Evolutionary conservation across 2,797 vertebrate genomes (phyloP), one percentile per base, ranked within the genome.

Genomic region (Helicolenus hilgendorfi): DNA sequence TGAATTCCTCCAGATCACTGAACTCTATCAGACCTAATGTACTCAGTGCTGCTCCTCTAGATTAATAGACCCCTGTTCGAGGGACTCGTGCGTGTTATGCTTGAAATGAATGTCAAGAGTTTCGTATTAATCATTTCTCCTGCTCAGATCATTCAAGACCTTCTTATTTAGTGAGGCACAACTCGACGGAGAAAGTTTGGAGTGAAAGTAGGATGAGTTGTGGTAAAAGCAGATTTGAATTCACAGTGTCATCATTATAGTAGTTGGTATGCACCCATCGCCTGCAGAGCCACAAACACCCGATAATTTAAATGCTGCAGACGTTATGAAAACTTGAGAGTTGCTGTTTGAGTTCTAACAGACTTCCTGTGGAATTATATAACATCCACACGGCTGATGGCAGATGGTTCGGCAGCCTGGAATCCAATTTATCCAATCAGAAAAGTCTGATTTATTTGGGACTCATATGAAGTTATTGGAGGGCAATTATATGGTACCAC

Each of bases 1-100:
- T 14, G 77, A 81, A 88, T 90, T 88, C 85, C 64, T 69, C n/a
- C 24, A 73, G 78, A 77, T 67, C 72, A 76, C 49, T 89, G 86
- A 91, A 83, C 86, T 82, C 63, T 69, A 35, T 85, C 36, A 85
- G 75, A 77, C 76, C 76, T 67, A 72, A 83, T 80, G 79, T 64
- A 29, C 85, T 89, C 59, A 18, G 68, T 29, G 72, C 55, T 64
- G 49, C 55, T 82, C 4, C 58, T 69, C 31, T 8, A 67, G 45
- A 86, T 80, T 72, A 76, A 83, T 64, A 11, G 64, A 78, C 9
- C 38, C 35, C 36, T 10, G 69, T 31, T 3, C 10, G 20, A 53
- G 59, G 27, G 67, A 31, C 77, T 68, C 1, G 1, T 36, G 45
- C 3, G 53, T 72, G 24, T 84, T 87, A 38, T 73, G 72, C 81